phyloP scores from a whole-genome alignment of 2,797 vertebrate genomes.

The Anguilla pacifica region DNA sequence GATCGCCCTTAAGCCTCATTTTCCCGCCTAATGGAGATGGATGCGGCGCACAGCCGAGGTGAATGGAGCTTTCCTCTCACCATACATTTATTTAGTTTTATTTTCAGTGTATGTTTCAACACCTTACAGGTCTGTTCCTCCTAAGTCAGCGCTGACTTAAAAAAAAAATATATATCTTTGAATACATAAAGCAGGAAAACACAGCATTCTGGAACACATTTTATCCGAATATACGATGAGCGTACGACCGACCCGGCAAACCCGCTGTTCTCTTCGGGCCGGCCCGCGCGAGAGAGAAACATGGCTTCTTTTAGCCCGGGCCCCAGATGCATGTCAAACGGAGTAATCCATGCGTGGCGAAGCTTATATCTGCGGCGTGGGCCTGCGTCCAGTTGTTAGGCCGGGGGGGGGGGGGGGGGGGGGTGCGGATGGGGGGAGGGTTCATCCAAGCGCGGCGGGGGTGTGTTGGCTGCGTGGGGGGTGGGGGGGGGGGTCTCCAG shows the following conservation, averaged over 20 bases:
- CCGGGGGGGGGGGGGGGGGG: too few relatives aligned
- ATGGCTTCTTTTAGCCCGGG: neutral
- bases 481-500: neutral
- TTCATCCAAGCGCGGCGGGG: neutral
- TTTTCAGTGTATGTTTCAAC: neutral
- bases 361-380: neutral
- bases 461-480: neutral
- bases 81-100: too few relatives aligned
- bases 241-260: too few relatives aligned
- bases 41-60: neutral
- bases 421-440: too few relatives aligned
- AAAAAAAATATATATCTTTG: too few relatives aligned
- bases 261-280: neutral
- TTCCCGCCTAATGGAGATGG: slow-evolving; percentile 24
- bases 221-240: too few relatives aligned
- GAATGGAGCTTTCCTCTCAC: neutral
- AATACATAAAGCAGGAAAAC: neutral
- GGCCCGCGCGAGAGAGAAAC: slow-evolving; percentile 9
- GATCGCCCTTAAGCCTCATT: slow-evolving; percentile 24
- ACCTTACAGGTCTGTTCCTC: neutral
- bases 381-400: neutral
- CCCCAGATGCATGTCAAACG: neutral
- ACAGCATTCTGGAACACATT: neutral
- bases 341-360: neutral
- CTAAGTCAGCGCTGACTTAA: too few relatives aligned